phyloP scores from a whole-genome alignment of 2,113 vertebrate species.

The Oryctolagus cuniculus region DNA sequence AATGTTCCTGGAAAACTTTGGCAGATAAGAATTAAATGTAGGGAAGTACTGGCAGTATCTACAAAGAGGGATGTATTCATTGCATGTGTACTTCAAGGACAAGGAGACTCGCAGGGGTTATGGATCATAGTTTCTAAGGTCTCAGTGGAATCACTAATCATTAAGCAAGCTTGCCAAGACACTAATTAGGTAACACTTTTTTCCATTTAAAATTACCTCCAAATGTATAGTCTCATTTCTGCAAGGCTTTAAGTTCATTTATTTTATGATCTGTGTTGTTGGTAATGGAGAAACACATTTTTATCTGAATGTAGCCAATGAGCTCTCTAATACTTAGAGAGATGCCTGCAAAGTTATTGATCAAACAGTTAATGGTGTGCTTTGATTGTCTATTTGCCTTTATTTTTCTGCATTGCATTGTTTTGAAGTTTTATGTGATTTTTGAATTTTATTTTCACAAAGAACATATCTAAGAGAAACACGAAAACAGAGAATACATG shows the following conservation, averaged over 20 bases:
- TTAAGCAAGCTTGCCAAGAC: conserved; percentile 32
- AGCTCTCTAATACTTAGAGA: neutral
- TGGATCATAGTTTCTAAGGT: neutral
- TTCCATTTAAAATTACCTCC: neutral
- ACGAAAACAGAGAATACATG: neutral
- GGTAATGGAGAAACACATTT: neutral
- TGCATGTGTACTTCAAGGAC: neutral
- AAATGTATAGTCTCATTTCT: neutral
- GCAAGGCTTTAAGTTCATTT: neutral
- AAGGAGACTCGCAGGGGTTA: neutral
- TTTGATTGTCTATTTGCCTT: neutral
- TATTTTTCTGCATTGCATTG: neutral
- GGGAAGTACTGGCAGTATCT: conserved; percentile 22
- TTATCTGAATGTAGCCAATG: neutral
- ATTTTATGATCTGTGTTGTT: neutral
- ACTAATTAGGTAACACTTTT: neutral
- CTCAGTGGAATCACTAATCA: neutral
- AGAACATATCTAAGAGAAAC: neutral
- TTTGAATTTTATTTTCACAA: neutral
- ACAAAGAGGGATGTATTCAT: neutral
- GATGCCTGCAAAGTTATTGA: neutral
- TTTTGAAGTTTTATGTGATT: neutral
- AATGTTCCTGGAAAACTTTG: conserved; percentile 48
- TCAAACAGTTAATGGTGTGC: neutral
- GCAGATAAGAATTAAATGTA: conserved; percentile 51